phyloP scores from a whole-genome alignment of 2,797 vertebrate genomes.

The Myiothlypis chrysogaster region DNA sequence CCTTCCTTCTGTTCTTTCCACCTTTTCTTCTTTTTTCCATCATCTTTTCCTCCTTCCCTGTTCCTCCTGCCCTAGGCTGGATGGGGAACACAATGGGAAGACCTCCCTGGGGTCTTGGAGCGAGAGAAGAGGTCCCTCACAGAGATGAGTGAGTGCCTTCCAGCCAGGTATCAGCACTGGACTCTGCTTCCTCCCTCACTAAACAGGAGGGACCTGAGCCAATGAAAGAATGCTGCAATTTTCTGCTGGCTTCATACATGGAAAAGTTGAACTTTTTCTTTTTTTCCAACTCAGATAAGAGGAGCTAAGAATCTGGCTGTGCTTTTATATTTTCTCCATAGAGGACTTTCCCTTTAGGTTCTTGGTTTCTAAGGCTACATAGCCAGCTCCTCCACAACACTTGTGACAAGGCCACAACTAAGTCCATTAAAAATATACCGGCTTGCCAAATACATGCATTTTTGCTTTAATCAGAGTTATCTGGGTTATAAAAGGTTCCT shows the following conservation, averaged over 20 bases:
- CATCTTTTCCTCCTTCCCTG: background rate
- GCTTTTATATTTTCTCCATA: background rate
- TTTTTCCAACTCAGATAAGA: background rate
- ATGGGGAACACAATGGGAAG: background rate
- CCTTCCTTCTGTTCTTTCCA: background rate
- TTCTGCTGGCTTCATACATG: background rate
- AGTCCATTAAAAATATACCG: background rate
- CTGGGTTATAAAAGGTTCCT: background rate
- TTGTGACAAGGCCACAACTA: background rate
- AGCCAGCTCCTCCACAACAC: background rate
- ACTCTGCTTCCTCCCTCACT: background rate
- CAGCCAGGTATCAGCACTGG: background rate
- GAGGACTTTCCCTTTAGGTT: background rate
- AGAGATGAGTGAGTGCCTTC: background rate
- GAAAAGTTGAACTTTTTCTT: background rate
- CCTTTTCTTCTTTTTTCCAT: background rate
- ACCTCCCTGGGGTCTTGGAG: accelerated
- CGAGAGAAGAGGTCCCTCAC: background rate
- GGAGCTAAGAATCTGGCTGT: background rate
- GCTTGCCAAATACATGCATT: background rate
- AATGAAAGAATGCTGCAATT: background rate
- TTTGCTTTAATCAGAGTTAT: background rate
- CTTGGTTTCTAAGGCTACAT: background rate
- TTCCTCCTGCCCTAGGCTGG: background rate
- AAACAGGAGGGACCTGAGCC: background rate